Evolutionary conservation across 2,113 vertebrate species (phyloP), one percentile per base, ranked within the genome.

Genomic region (Macrotis lagotis): DNA sequence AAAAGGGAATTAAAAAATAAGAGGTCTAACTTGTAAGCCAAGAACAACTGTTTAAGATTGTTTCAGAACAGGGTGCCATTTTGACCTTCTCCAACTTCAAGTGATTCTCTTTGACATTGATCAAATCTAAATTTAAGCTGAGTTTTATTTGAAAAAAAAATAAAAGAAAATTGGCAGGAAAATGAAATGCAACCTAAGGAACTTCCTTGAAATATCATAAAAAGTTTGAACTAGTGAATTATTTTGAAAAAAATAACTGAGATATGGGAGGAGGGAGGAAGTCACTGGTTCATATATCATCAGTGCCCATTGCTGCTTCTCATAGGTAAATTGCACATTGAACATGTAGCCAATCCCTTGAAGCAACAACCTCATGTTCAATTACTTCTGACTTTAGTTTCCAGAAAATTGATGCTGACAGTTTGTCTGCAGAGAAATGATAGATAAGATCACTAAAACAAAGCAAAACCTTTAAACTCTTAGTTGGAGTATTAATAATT

Each of bases 281-380:
- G 91, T 93, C 88, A 93, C 59, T 92, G 93, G 94, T 92, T 96
- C 52, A 28, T 74, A 94, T 97, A 97, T 96, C 74, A 94, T 90
- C 91, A 90, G 89, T 94, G 19, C 44, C 55, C 9, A 48, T 19
- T 94, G 90, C 48, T 97, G 14, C 47, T 94, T 96, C 48, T 95
- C 53, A 51, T 22, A 90, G 49, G 50, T 94, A 95, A 95, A 91
- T 88, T 90, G 95, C 94, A 22, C 24, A 51, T 8, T 90, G 91
- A 50, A 90, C 74, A 93, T 49, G 93, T 97, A 83, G 93, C 92
- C 12, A 22, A 51, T 96, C 16, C 50, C 74, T 48, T 90, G 91
- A 95, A 96, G 89, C 92, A 92, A 91, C 91, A 89, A 14, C 88
- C 74, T 92, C 93, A 90, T 22, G n/a, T 95, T 96, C 92, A 89